Base-by-base conservation (phyloP, 2,113 vertebrate species). In the Chloroceryle aenea region DNA sequence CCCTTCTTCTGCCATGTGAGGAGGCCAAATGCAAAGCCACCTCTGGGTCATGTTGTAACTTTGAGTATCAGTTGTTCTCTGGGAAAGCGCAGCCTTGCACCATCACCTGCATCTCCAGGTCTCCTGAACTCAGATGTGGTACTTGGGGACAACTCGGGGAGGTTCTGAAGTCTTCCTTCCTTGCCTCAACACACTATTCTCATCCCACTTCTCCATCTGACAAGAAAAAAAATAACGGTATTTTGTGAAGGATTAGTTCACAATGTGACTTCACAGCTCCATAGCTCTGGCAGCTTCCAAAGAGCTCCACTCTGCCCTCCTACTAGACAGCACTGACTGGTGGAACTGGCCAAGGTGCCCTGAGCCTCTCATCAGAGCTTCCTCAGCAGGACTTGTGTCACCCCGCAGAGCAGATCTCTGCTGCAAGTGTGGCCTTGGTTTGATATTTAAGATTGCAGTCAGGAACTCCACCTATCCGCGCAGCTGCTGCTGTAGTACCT, bases 381-480 rank as follows among this genome's bases (percentile, higher is more conserved):
- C 58, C 66, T 63, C 82, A 36, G 85, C 59, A 80, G 62, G 20
- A 34, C 82, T 74, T 8, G 21, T 73, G 89, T 42, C 71, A 69
- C 67, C 59, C 40, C 53, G 14, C 61, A 29, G 64, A 74, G 61
- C 59, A 66, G 47, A 43, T 36, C 78, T 69, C 78, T 69, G 73
- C 75, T 76, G 84, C 2, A 23, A 72, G 36, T 2, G 21, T 58
- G 79, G 86, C 85, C 83, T 94, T 81, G 86, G 80, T 25, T 69
- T 87, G 93, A 55, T 84, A 32, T 86, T 81, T 74, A 18, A 69
- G 87, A 53, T 50, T 83, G 42, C 85, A 94, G 78, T 40, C 71
- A 67, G 82, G 23, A 79, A 7, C 48, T 55, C 38, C 1, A 5
- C 32, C 15, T 62, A 14, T 12, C 52, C 0, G 0, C 53, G 90